Conservation (phyloP, 1,140 invertebrate genomes). For the Streblospio benedicti region DNA sequence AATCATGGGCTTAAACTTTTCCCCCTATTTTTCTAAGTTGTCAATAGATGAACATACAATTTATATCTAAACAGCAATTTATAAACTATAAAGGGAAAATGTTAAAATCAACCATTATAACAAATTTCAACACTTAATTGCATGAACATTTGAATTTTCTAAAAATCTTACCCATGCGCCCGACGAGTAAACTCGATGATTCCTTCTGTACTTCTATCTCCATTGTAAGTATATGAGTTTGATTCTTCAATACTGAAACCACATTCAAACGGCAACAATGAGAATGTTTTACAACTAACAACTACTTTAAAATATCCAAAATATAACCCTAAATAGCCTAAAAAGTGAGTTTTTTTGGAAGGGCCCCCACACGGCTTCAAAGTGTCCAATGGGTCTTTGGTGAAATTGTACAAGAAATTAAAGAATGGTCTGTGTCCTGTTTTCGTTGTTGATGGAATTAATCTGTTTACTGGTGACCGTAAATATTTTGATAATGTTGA, state of each 20-base stretch:
- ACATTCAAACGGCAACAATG: slow-evolving; percentile 6
- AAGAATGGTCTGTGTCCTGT: too few species aligned
- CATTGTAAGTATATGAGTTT: slow-evolving; percentile 68
- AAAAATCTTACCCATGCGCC: slow-evolving; percentile 60
- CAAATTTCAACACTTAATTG: neutral
- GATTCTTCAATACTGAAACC: slow-evolving; percentile 74
- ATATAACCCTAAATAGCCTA: neutral
- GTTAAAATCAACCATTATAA: neutral
- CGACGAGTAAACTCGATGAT: slow-evolving; percentile 86
- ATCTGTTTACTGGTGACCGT: too few species aligned
- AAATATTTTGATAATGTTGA: too few species aligned
- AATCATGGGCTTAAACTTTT: neutral
- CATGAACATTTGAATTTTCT: neutral
- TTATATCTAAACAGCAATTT: neutral
- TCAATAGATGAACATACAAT: neutral
- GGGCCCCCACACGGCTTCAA: neutral
- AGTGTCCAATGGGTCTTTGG: neutral
- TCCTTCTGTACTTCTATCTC: slow-evolving; percentile 82
- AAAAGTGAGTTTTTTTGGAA: neutral
- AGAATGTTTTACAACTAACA: neutral
- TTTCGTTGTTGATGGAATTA: too few species aligned
- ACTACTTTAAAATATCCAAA: neutral
- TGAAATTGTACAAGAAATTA: too few species aligned
- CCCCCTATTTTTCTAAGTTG: neutral
- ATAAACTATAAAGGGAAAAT: neutral